Evolutionary conservation across 2,113 vertebrate genomes (phyloP), one percentile per base, ranked within the genome.

Genomic region (Thalassoma bifasciatum): DNA sequence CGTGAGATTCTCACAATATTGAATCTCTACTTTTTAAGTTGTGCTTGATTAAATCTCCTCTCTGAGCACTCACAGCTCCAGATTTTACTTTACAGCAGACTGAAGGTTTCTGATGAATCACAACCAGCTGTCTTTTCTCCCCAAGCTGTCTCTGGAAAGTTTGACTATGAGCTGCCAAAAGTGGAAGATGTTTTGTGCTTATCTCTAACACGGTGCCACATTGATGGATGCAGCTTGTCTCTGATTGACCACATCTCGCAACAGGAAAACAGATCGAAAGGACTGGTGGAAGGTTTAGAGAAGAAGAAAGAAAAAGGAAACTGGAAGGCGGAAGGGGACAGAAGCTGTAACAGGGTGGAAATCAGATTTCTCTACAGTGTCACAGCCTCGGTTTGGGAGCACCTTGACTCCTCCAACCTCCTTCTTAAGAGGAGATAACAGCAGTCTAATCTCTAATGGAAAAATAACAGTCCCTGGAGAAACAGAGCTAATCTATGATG

Each of bases 381-480:
- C 54, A 44, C 34, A 8, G 60, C 1, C 10, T 37, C 1, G 6
- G 42, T 66, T 70, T 74, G 46, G 71, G 56, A 80, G 59, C 72
- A 86, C 65, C 68, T 75, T 64, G 73, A 74, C 73, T 77, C 77
- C 24, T 30, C 49, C 46, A 44, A 40, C 19, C 40, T 66, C 66
- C 47, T 13, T 46, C 56, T 72, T 83, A 69, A 66, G 26, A n/a
- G 30, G 24, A 66, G 83, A 86, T 83, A 83, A 75, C 67, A 5
- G 22, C 0, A 54, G 16, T 34, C 77, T 88, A 70, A 82, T 86
- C 81, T 86, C 67, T 82, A 71, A 86, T 83, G 60, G 86, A 26
- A 82, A 83, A 86, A 79, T 70, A 81, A 71, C 50, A 69, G 71
- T 62, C 75, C 63, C 63, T 6, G 61, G 67, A 72, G 79, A 83